Base-by-base conservation (phyloP, 2,888 invertebrate genomes). In the Diogma glabrata region DNA sequence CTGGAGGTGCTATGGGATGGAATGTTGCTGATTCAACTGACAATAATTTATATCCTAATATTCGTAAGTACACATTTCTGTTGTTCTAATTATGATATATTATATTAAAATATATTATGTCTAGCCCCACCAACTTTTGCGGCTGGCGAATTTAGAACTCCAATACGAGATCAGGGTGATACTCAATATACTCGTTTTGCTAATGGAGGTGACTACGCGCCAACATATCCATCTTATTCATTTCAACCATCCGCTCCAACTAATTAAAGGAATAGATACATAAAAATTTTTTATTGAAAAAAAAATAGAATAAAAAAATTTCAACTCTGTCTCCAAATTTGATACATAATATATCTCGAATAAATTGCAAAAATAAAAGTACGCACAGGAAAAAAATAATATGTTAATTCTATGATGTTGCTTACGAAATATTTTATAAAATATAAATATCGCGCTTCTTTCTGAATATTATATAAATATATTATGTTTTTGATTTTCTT, bases 51-150 rank as follows among this genome's bases (percentile, higher is more conserved):
- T 75, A 76, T 61, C 75, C 76, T 10, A 71, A 73, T 61, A 69
- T 77, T 57, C 72, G 76, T 76, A 64, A 72, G 72, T 63, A 57
- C 28, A 52, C 14, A 9, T 26, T 26, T 24, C 17, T 10, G 12
- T 9, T n/a, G 20, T 48, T 28, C 26, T 24, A 6, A 47, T 22
- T 19, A 30, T 10, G 7, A 12, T 28, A 28, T 8, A n/a, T 47
- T 48, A 12, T 19, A 24, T n/a, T 3, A 26, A 50, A 40, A 49
- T n/a, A 50, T 51, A 54, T 54, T 52, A 40, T 52, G 68, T 69
- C 16, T 65, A 84, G 84, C 78, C 57, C 74, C 78, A 54, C 83
- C 84, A 3, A 76, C 81, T 17, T 84, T 81, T 64, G 76, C 77
- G 54, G 81, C 79, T 64, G 76, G 79, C 16, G 66, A 73, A 40